Base-by-base conservation (phyloP, 2,113 vertebrate genomes). In the Embiotoca jacksoni region DNA sequence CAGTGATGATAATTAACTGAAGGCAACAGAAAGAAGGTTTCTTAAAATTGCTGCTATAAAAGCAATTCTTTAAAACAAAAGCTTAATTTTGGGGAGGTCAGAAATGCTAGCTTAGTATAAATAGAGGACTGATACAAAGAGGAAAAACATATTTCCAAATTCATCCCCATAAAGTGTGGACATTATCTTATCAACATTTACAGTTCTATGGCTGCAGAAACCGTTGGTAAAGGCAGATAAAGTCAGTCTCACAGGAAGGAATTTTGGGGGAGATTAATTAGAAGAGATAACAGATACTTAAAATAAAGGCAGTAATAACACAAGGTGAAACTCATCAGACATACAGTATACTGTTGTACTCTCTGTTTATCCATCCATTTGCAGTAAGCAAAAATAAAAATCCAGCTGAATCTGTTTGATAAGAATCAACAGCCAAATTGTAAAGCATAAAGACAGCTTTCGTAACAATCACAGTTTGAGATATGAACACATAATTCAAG, bases 1-100 rank as follows among this genome's bases (percentile, higher is more conserved):
- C 35, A 81, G 37, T 23, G 54, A 63, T 49, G 16, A 41, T 33
- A 53, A 61, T 61, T 60, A 68, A 54, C n/a, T 69, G 36, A 59
- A 30, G 35, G 39, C 14, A 37, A 58, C 58, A 69, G 73, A 54
- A 31, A 55, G n/a, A 55, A 69, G 58, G 5, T 9, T 36, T 47
- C n/a, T 52, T 63, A 30, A 37, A 53, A 57, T n/a, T 60, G 46
- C 6, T 30, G 49, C 59, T 66, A 39, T 41, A 52, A 41, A 10
- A 41, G 47, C 3, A 7, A 35, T 39, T 33, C 73, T 23, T 52
- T 52, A 23, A 47, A 53, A 23, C 23, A 23, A 23, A 8, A 73
- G 10, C n/a, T 79, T 10, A 52, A 46, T 16, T 60, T 23, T 47
- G 32, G 5, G 36, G 14, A 54, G n/a, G 44, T 78, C 33, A 52